Conservation (phyloP, 1,140 invertebrate genomes). For the Phthorimaea operculella region DNA sequence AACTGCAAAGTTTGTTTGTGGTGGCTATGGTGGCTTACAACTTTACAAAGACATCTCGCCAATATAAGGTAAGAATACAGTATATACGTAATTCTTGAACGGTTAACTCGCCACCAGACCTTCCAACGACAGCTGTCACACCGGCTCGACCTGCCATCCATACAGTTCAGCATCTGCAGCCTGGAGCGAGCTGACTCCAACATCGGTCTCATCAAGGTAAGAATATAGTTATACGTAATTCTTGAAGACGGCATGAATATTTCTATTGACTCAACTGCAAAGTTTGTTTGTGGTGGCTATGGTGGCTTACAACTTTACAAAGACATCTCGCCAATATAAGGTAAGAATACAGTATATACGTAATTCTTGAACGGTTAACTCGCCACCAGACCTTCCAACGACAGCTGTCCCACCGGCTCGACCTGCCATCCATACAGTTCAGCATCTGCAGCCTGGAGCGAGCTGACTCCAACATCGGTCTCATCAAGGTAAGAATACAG, state of each 20-base stretch:
- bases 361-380: too few relatives aligned
- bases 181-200: conserved; percentile 75
- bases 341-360: too few relatives aligned
- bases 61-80: too few relatives aligned
- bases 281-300: too few relatives aligned
- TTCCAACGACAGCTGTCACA: conserved; percentile 84
- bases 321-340: too few relatives aligned
- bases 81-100: too few relatives aligned
- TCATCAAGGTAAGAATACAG: conserved; percentile 72
- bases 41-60: too few relatives aligned
- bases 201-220: conserved; percentile 77
- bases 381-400: conserved; percentile 83
- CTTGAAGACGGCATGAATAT: conserved; percentile 6
- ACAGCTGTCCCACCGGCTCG: conserved; percentile 79
- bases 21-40: too few relatives aligned
- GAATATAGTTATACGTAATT: conserved; percentile 5
- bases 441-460: conserved; percentile 78
- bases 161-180: conserved; percentile 81
- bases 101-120: conserved; percentile 80
- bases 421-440: conserved; percentile 80
- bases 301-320: too few relatives aligned
- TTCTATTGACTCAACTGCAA: too few relatives aligned
- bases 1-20: too few relatives aligned
- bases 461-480: conserved; percentile 74
- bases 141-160: conserved; percentile 77